These are phyloP conservation scores for Dusona sp. DNA, from an alignment of 2,888 invertebrate genomes.

Conservation along the genomic window DNA sequence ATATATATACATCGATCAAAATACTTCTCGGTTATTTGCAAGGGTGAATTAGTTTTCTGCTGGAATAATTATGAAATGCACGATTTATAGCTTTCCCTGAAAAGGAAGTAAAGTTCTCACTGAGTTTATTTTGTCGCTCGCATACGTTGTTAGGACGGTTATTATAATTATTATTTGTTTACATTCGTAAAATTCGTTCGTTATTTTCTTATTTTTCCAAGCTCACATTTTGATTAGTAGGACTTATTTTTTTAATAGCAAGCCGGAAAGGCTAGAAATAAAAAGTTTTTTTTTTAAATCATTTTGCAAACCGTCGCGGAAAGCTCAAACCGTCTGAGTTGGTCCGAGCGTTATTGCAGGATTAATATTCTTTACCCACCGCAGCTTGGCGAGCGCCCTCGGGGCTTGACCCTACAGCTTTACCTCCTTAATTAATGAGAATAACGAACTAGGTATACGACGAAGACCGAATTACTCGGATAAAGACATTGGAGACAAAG, in stretches of 20 bases:
- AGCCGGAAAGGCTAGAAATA: neutral
- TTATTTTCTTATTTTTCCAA: neutral
- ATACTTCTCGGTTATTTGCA: slow-evolving; percentile 20
- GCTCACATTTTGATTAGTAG: neutral
- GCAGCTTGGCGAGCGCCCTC: slow-evolving; percentile 22
- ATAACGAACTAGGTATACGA: slow-evolving; percentile 48
- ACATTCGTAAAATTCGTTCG: too few species aligned
- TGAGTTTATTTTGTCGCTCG: neutral
- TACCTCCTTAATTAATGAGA: slow-evolving; percentile 64
- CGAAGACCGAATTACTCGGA: slow-evolving; percentile 7
- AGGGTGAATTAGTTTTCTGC: slow-evolving; percentile 42
- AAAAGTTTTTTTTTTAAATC: neutral
- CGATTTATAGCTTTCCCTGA: neutral
- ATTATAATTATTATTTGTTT: neutral
- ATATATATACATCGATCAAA: slow-evolving; percentile 5
- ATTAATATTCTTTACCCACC: slow-evolving; percentile 56
- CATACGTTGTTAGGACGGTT: neutral
- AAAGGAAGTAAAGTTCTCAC: neutral
- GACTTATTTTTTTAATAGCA: neutral
- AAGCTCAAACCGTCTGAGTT: neutral
- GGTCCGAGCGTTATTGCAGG: slow-evolving; percentile 40
- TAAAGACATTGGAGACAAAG: slow-evolving; percentile 12
- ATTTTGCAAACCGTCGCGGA: slow-evolving; percentile 19
- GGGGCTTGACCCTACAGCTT: slow-evolving; percentile 43
- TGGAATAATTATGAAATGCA: slow-evolving; percentile 44